Base-by-base conservation (phyloP, 2,113 vertebrate species). In the Chlorodrepanis virens region DNA sequence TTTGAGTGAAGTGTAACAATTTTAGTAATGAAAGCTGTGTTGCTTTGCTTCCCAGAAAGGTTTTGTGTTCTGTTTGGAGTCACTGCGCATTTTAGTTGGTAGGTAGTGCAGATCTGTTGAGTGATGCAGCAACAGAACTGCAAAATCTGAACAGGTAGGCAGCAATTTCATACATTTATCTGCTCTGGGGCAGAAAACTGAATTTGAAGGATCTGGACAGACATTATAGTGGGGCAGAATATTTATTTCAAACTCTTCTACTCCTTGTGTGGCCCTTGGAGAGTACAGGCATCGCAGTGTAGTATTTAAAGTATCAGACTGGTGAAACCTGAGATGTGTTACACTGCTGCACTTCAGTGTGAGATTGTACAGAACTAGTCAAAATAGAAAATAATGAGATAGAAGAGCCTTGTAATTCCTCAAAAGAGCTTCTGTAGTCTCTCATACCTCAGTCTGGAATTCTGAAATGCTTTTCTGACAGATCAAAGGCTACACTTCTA, bases 31-130 rank as follows among this genome's bases (percentile, higher is more conserved):
- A 53, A 69, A 94, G 21, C 14, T 54, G 63, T 94, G 91, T 91
- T 90, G 37, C 37, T 87, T 77, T 85, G 53, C 65, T 96, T 94
- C 75, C 67, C 90, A 70, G 90, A 82, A 95, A 89, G 45, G 33
- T 90, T 87, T 89, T 82, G 12, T 67, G 78, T 95, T 91, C 49
- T 90, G 31, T 85, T 75, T 60, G 67, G 83, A 91, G 47, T 87
- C 70, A 84, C 45, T 40, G 78, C 92, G 31, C 31, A 42, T 93
- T 96, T 93, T 84, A 54, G 79, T 93, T 77, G 6, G 2, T 90
- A 92, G 89, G 37, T 33, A 31, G 5, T 69, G 3, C 31, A n/a
- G 3, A 68, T 61, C 64, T 44, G 18, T 33, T 67, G 78, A 85
- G 42, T 40, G 44, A 53, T 63, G 72, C 60, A 81, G 60, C 28